Evolutionary conservation across 2,888 invertebrate species (phyloP).

Genomic region (Clusia tigrina): DNA sequence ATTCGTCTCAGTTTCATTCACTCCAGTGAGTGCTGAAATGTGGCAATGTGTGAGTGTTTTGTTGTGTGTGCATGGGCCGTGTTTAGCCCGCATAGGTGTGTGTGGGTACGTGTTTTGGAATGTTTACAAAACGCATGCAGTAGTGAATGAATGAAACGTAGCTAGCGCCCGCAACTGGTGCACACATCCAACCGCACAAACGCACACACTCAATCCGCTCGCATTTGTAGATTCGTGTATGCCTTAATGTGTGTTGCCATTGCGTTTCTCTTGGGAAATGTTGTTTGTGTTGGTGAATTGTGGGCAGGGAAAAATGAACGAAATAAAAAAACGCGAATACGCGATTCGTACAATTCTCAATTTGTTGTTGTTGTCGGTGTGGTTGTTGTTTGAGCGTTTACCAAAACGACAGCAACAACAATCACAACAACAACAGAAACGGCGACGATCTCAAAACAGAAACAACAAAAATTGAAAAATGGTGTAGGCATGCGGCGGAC

Average conservation of each 20-base stretch:
- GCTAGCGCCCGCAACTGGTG: constrained; percentile 36
- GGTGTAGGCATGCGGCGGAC: constrained; percentile 17
- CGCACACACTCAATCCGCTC: neutral
- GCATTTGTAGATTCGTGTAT: neutral
- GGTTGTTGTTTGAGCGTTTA: constrained; percentile 24
- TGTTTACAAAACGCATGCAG: constrained; percentile 55
- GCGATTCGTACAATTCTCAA: constrained; percentile 60
- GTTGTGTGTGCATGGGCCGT: no score
- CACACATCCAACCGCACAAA: constrained; percentile 25
- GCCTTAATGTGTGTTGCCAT: neutral
- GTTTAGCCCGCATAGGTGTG: no score
- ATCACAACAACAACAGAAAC: neutral
- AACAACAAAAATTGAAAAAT: constrained; percentile 15
- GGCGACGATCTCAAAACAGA: neutral
- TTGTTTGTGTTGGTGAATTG: constrained; percentile 50
- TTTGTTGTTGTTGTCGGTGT: constrained; percentile 38
- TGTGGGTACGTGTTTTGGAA: constrained; percentile 29
- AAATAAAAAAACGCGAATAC: constrained; percentile 60
- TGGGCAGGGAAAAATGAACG: constrained; percentile 63
- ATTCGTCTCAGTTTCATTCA: constrained; percentile 32
- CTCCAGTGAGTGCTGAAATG: neutral
- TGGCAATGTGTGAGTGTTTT: constrained; percentile 15
- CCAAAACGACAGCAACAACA: constrained; percentile 41
- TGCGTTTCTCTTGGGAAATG: constrained; percentile 1
- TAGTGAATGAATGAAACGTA: constrained; percentile 55